These are phyloP conservation scores for Smutsia temminckii DNA, from an alignment of 2,797 vertebrate genomes.

Conservation along the genomic window DNA sequence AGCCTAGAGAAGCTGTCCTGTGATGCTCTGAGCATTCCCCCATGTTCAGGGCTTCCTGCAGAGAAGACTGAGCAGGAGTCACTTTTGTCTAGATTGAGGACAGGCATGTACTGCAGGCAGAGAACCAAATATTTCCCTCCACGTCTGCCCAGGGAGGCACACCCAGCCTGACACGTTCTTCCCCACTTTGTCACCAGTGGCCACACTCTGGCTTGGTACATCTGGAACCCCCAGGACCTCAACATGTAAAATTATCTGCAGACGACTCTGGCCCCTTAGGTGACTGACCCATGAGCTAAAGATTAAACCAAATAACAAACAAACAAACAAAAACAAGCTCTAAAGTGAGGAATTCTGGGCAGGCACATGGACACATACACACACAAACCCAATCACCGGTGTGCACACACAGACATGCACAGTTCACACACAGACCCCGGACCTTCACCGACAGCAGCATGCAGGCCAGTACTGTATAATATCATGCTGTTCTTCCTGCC, in stretches of 20 bases:
- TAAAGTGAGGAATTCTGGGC: rapidly evolving
- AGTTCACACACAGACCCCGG: neutral
- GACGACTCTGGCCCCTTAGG: neutral
- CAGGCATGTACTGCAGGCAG: neutral
- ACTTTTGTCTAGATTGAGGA: neutral
- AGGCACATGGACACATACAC: rapidly evolving
- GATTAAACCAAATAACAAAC: neutral
- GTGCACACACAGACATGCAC: neutral
- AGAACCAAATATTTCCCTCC: neutral
- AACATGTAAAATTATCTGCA: neutral
- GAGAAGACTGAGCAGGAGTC: too few species aligned
- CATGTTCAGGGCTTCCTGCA: rapidly evolving
- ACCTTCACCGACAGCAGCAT: rapidly evolving
- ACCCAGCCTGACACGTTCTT: neutral
- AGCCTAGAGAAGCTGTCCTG: neutral
- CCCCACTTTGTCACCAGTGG: neutral
- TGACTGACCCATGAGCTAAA: neutral
- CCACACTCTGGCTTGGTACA: neutral
- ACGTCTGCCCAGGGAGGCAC: neutral
- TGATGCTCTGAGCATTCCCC: neutral
- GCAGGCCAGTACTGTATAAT: neutral
- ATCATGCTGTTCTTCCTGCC: neutral
- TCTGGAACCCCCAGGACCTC: neutral
- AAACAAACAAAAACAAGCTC: neutral
- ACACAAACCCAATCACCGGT: too few species aligned